Evolutionary conservation across 1,140 invertebrate species (phyloP).

Genomic region (Aphelinus atriplicis): DNA sequence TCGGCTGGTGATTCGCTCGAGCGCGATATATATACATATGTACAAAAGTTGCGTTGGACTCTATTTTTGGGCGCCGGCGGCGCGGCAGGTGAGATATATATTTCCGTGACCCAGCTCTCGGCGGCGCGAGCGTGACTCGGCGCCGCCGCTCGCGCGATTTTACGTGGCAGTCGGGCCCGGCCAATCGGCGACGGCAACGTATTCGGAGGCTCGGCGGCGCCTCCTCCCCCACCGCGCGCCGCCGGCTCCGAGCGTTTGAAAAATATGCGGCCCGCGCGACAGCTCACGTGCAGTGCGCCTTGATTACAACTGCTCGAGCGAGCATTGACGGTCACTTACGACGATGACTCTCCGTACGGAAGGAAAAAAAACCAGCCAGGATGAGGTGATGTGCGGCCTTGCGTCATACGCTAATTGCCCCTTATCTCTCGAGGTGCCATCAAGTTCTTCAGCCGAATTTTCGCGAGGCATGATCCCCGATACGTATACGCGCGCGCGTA

Average conservation of each 20-base stretch:
- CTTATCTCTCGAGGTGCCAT: no score
- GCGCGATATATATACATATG: neutral
- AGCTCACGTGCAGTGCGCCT: neutral
- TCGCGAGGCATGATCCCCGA: no score
- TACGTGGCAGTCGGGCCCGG: neutral
- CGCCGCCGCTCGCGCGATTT: constrained; percentile 2
- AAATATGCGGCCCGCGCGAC: neutral
- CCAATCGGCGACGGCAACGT: constrained; percentile 8
- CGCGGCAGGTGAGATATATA: neutral
- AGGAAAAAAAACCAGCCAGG: no score
- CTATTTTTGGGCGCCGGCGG: neutral
- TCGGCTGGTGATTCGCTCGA: neutral
- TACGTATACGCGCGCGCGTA: no score
- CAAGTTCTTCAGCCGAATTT: no score
- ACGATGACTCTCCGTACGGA: neutral
- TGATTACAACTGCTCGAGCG: no score
- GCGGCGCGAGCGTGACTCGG: neutral
- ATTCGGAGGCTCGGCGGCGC: neutral
- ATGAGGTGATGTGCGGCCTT: no score
- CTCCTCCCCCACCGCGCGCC: no score
- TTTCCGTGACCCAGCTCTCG: neutral
- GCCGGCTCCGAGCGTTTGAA: neutral
- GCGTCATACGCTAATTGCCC: no score
- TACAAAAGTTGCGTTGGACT: neutral
- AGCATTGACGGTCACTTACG: neutral